A percentile compares a stretch with the other conserved stretches of the same genome.
Conservation (phyloP, 1,140 invertebrate genomes). For the Aphis gossypii region DNA sequence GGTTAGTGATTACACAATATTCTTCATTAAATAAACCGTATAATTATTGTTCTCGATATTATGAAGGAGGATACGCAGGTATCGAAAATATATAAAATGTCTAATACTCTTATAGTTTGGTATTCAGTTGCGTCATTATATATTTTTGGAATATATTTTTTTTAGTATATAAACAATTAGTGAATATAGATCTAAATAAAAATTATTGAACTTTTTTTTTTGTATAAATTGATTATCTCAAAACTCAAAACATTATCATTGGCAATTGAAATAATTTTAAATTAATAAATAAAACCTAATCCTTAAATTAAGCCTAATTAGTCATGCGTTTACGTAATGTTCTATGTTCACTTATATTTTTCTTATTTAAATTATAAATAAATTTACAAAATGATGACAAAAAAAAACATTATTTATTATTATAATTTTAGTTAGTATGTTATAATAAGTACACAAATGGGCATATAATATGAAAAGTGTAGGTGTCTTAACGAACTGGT, state of each 20-base stretch:
- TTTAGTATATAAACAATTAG: not conserved
- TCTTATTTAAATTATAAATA: not conserved
- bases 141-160: not conserved
- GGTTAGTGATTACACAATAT: constrained; percentile 17
- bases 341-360: not conserved
- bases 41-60: not conserved
- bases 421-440: not conserved
- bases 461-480: not conserved
- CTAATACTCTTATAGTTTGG: not conserved
- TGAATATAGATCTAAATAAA: not conserved
- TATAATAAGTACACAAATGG: not conserved
- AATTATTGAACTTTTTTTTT: not conserved
- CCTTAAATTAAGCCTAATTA: no score
- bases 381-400: not conserved
- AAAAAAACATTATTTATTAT: not conserved
- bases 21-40: not conserved
- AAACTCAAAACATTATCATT: not conserved
- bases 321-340: no score
- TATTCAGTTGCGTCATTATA: not conserved
- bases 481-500: not conserved
- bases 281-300: no score
- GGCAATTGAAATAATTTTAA: not conserved
- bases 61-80: not conserved
- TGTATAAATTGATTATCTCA: not conserved
- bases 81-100: not conserved